A percentile compares a stretch with the other conserved stretches of the same genome.
Conservation (phyloP, 2,888 invertebrate genomes). For the Pristionchus arcanus region DNA sequence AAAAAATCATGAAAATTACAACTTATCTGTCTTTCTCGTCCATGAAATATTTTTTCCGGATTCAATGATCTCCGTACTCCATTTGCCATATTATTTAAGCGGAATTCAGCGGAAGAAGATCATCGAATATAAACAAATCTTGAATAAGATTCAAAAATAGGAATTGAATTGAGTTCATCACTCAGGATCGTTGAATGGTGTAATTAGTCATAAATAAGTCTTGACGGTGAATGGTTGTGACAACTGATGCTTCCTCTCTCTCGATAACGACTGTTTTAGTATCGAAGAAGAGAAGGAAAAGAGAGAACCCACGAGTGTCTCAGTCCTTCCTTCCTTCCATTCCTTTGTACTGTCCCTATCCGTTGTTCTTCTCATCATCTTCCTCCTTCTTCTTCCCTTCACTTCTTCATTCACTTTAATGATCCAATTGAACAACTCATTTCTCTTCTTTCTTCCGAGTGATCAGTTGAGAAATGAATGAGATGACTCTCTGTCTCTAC, state of each 20-base stretch:
- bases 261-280: constrained; percentile 26
- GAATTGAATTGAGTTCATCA: no score
- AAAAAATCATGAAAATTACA: no score
- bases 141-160: background rate
- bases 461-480: constrained; percentile 33
- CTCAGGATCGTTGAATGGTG: background rate
- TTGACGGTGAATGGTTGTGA: background rate
- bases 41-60: no score
- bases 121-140: background rate
- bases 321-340: background rate
- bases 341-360: background rate
- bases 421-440: constrained; percentile 50
- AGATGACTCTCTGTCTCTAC: background rate
- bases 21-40: no score
- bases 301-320: background rate
- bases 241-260: background rate
- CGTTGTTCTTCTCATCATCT: background rate
- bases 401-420: constrained; percentile 37
- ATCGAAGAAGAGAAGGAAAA: background rate
- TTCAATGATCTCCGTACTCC: background rate
- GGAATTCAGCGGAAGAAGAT: background rate
- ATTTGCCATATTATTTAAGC: no score
- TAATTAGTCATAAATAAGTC: background rate
- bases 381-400: constrained; percentile 7
- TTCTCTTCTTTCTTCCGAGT: constrained; percentile 8